Base-by-base conservation (phyloP, 2,888 invertebrate genomes). In the Hipparchia semele region DNA sequence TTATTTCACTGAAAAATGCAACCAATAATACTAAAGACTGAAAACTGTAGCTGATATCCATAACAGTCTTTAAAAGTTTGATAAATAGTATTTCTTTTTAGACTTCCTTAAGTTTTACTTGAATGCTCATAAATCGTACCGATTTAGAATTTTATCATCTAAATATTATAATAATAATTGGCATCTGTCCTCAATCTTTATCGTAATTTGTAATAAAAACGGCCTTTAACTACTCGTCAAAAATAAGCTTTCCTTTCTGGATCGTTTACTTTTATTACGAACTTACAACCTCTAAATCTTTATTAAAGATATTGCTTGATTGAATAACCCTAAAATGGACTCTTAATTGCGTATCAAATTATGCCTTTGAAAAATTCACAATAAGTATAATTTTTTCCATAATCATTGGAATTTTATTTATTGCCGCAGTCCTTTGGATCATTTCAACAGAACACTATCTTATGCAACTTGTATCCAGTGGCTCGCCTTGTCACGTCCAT, bases 211-310 rank as follows among this genome's bases (percentile, higher is more conserved):
- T 58, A 58, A 39, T 51, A 68, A 58, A 68, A 56, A 13, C 4
- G 13, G 10, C 13, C 71, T 61, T 68, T 65, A 71, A 76, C 70
- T 74, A 71, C 71, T 74, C 71, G 74, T 62, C 65, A 46, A 68
- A 71, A 79, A 76, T 79, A 80, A 82, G 75, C 76, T 78, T 77
- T 76, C 75, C 77, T 70, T 71, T 82, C 80, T 80, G 80, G 82
- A 83, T 85, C 84, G 86, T 88, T 87, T 85, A 82, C 84, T 85
- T 86, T 86, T 77, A 85, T 86, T 87, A 84, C 77, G 74, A 79
- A 83, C 79, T 82, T 83, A 85, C 84, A 83, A 84, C 82, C 81
- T 83, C 83, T 82, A 84, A 84, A 86, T 33, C 39, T 54, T 54
- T 12, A n/a, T 39, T 2, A 53, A 56, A 45, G 45, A 46, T 39